These are phyloP conservation scores for Acropternis orthonyx DNA, from an alignment of 2,797 vertebrate species.

Conservation along the genomic window DNA sequence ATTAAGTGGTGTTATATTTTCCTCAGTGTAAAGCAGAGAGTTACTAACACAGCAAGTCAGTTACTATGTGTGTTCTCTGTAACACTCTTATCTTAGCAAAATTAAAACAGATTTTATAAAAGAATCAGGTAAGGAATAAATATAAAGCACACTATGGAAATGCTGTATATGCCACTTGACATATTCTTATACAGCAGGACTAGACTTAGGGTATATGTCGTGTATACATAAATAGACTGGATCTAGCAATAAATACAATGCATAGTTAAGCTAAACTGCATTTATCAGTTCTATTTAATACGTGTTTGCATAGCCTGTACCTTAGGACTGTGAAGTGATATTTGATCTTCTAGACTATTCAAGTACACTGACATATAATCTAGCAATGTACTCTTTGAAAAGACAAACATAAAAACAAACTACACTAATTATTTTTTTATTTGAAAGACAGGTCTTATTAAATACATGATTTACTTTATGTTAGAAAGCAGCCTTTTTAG, in stretches of 20 bases:
- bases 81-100: not conserved
- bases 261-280: not conserved
- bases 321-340: not conserved
- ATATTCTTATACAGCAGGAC: not conserved
- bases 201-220: not conserved
- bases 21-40: not conserved
- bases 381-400: not conserved
- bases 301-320: not conserved
- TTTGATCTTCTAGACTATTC: not conserved
- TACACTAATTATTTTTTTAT: not conserved
- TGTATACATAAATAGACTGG: not conserved
- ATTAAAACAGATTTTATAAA: not conserved
- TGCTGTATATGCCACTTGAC: not conserved
- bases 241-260: not conserved
- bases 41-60: not conserved
- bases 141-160: not conserved
- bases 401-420: not conserved
- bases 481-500: not conserved
- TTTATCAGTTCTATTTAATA: conserved; percentile 3
- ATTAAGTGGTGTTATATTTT: not conserved
- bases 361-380: not conserved
- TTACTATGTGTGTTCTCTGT: not conserved
- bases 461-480: not conserved
- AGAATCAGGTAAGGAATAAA: not conserved
- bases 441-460: not conserved